Percentiles rank a stretch among this genome's conserved stretches.
Conservation (phyloP, 2,113 vertebrate species). For the Rhinolophus ferrumequinum region DNA sequence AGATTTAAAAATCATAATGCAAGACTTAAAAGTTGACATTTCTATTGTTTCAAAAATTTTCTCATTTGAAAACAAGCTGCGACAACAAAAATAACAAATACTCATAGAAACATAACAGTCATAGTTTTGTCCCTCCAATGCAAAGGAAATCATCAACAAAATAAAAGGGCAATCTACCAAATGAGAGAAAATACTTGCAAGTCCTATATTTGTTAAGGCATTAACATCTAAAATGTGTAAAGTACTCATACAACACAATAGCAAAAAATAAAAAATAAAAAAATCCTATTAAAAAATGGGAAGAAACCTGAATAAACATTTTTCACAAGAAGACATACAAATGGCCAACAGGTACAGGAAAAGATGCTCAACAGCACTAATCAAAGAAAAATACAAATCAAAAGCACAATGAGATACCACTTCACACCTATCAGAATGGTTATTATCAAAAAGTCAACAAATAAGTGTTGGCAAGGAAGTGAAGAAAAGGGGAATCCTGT, state of each 20-base stretch:
- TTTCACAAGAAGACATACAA: background rate
- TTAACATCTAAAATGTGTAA: background rate
- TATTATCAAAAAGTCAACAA: background rate
- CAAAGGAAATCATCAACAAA: background rate
- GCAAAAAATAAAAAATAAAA: background rate
- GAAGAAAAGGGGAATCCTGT: background rate
- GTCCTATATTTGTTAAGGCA: background rate
- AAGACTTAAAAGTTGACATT: background rate
- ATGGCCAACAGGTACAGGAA: background rate
- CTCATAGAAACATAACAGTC: background rate
- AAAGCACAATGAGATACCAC: background rate
- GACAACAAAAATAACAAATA: background rate
- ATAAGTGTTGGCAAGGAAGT: background rate
- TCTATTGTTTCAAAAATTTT: background rate
- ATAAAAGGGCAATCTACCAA: background rate
- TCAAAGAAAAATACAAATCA: background rate
- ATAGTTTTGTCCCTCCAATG: background rate
- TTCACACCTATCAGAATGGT: background rate
- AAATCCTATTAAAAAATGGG: background rate
- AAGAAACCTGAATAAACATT: background rate
- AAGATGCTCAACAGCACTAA: background rate
- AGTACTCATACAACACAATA: background rate
- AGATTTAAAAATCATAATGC: background rate
- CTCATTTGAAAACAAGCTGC: slow-evolving; percentile 32
- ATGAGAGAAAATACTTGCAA: background rate